Evolutionary conservation across 2,888 invertebrate species (phyloP), one percentile per base, ranked within the genome.

Genomic region (Sicus ferrugineus): DNA sequence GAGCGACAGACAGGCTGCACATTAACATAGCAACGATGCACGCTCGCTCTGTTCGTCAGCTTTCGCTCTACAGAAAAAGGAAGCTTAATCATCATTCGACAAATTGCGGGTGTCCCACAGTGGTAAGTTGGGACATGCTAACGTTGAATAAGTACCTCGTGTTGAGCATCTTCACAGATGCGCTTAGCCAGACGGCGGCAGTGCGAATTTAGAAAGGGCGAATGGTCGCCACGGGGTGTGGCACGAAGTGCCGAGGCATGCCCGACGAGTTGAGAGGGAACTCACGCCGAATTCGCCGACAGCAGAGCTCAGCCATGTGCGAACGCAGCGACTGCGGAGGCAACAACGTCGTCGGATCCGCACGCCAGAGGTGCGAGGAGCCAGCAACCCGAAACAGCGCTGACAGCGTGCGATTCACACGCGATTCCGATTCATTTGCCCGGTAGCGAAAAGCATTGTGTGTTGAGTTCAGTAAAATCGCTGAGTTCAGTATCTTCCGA

Each of bases 401-500:
- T 31, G 56, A 52, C 67, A 52, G 16, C 67, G n/a, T 59, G 67
- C 67, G 58, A 59, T 59, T 65, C 59, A 58, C 58, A 30, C 67
- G 21, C 67, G 58, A 56, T 46, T 58, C 23, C 65, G 34, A 54
- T 54, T 54, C 38, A 59, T 19, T 67, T 48, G 48, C 59, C 48
- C 59, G 46, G 46, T 46, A 42, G 52, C 34, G 26, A 64, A 21
- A 14, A 23, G 19, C 34, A 54, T 48, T 63, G 48, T 21, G 48
- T 48, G 38, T 65, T 52, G 46, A 23, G 9, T 30, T 58, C 46
- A 67, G 23, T 46, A 31, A 28, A 52, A 52, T 34, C 67, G 63
- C 58, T 59, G 63, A 65, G 59, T 70, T 80, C 77, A 80, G 80
- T 80, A 78, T 78, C 77, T 78, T 80, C 79, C 78, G 73, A 80